phyloP scores from a whole-genome alignment of 2,113 vertebrate genomes.

The Bombycilla garrulus region DNA sequence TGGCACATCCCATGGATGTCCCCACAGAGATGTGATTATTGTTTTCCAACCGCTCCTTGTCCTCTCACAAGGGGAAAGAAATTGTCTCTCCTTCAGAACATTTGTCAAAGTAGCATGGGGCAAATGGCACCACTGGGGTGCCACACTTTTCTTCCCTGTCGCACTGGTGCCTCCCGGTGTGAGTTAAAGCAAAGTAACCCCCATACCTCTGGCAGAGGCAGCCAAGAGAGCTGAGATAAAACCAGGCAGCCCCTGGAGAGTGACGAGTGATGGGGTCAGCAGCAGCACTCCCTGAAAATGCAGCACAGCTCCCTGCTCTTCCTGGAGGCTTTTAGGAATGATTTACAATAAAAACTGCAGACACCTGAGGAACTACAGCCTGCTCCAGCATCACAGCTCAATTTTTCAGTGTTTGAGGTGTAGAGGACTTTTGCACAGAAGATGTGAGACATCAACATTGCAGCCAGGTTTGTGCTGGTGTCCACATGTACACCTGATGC shows the following conservation, averaged over 20 bases:
- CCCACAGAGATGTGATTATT: background rate
- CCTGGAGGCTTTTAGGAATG: background rate
- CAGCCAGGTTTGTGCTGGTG: background rate
- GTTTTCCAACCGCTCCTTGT: background rate
- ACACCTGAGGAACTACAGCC: background rate
- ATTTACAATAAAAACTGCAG: background rate
- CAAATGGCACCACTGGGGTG: rapidly evolving
- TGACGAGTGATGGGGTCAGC: rapidly evolving
- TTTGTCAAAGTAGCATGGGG: rapidly evolving
- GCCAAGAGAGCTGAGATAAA: background rate
- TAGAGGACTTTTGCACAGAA: background rate
- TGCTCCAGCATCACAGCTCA: background rate
- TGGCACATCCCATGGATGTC: background rate
- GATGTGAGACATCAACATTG: background rate
- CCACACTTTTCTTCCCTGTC: background rate
- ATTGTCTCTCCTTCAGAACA: background rate
- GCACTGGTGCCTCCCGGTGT: rapidly evolving
- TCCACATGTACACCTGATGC: background rate
- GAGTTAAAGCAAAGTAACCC: background rate
- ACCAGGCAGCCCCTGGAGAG: background rate
- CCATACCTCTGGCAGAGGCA: background rate
- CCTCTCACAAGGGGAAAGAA: background rate
- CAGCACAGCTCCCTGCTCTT: background rate
- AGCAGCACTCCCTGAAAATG: background rate
- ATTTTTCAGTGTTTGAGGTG: background rate